Base-by-base conservation (phyloP, 2,797 vertebrate genomes). In the Typhlichthys eigenmanni region DNA sequence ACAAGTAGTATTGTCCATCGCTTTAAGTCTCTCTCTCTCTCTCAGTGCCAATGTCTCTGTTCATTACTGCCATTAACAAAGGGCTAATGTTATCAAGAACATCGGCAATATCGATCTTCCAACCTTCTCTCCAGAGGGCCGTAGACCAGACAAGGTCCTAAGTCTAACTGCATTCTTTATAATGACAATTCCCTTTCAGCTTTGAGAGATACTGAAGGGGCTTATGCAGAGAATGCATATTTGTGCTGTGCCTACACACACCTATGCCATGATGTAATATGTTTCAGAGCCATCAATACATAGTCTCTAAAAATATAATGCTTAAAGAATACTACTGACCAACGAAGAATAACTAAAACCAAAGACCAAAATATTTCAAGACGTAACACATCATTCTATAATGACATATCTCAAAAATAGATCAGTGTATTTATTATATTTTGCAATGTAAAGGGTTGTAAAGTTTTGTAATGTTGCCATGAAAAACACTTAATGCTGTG, bases 21-120 rank as follows among this genome's bases (percentile, higher is more conserved):
- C 76, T 47, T 58, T 45, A 45, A 78, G 66, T 50, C 14, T 75
- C 55, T 52, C 60, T 29, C 24, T 61, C 73, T 74, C 58, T 67
- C 75, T 55, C 52, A 11, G 48, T 76, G 75, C 84, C 83, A 72
- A 59, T 70, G 68, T 38, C 78, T 83, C 88, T 88, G 87, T 90
- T 90, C 85, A 91, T 91, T 90, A 89, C 80, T 64, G 77, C 77
- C 80, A 84, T 85, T 89, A 85, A 84, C 61, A 62, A 13, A 4
- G 14, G 63, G 64, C 66, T 89, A 84, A 91, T 81, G 85, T 86
- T 74, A 85, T 89, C 85, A 82, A 78, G 75, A 79, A 82, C 73
- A 72, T 74, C 64, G 72, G 66, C 45, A 0, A 29, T 80, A 91
- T 91, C 55, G 88, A 90, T 89, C 86, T 1, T 38, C 69, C 55